Evolutionary conservation across 2,797 vertebrate species (phyloP), one percentile per base, ranked within the genome.

Genomic region (Rhinichthys osculus): DNA sequence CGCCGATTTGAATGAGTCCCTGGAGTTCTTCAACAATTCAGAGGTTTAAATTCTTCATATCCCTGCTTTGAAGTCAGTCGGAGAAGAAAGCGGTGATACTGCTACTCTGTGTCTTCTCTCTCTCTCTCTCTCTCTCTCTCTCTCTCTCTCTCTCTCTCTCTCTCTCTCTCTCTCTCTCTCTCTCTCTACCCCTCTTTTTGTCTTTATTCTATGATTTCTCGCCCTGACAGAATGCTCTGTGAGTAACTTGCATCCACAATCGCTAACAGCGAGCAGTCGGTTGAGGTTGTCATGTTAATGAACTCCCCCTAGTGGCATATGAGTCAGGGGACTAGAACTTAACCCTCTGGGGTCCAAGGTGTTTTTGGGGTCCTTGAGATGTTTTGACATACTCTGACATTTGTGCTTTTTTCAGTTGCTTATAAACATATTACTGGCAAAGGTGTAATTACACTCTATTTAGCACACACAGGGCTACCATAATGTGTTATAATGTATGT

Each of bases 21-120:
- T 81, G 54, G 90, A 93, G 93, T 91, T 91, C 91, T 91, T 95
- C 94, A 94, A 94, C 93, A 90, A 94, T 95, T 94, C 89, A 92
- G 90, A 76, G 91, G 90, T 89, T 91, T 95, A 93, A 94, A 94
- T 95, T 95, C 92, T 95, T 94, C 92, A 95, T 94, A 94, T 93
- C 90, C 92, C 69, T 35, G 84, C 93, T 95, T 95, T 96, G 93
- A 96, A 94, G 94, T 93, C 69, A 72, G 92, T 88, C 73, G 83
- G 83, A 88, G 90, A 91, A 92, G 91, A 93, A 92, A 93, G 83
- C 85, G 89, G 93, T 92, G 90, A 92, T 90, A 77, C 89, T 44
- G 81, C 86, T 91, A 86, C 89, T 93, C 86, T 83, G 90, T 87
- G 16, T 85, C 82, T 66, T 16, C 13, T 44, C 42, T 44, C 42